Evolutionary conservation across 1,140 invertebrate genomes (phyloP).

Genomic region (Habropoda laboriosa): DNA sequence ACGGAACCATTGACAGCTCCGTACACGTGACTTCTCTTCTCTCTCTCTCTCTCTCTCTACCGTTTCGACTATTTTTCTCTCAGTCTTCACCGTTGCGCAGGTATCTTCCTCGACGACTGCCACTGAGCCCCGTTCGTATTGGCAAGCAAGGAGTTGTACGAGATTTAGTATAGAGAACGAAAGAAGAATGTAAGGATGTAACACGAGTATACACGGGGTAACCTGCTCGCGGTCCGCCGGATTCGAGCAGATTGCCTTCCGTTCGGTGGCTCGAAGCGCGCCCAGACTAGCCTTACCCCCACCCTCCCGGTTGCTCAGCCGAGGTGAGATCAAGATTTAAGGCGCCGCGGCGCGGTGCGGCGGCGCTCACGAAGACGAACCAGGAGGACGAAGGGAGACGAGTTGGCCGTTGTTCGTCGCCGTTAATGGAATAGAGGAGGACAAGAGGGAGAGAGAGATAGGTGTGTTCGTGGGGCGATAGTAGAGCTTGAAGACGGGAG

Average conservation of each 20-base stretch:
- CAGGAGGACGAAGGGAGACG: conserved; percentile 5
- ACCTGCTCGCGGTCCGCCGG: conserved; percentile 80
- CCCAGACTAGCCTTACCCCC: conserved; percentile 80
- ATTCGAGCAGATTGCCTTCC: conserved; percentile 82
- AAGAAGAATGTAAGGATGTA: conserved; percentile 1
- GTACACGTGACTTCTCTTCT: no score
- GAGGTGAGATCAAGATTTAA: conserved; percentile 81
- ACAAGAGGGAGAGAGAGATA: neutral
- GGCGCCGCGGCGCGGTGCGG: conserved; percentile 30
- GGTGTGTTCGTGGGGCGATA: no score
- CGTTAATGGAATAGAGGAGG: neutral
- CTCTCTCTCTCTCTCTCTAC: no score
- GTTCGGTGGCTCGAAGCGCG: conserved; percentile 79
- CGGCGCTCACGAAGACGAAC: conserved; percentile 20
- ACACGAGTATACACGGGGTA: conserved; percentile 50
- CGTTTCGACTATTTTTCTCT: no score
- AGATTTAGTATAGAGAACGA: no score
- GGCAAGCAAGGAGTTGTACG: neutral
- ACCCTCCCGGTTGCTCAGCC: conserved; percentile 50
- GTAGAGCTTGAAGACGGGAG: conserved; percentile 17
- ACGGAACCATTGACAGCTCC: neutral
- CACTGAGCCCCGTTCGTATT: neutral
- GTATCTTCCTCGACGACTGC: neutral
- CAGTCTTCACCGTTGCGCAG: neutral
- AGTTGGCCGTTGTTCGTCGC: no score